These are phyloP conservation scores for Siphamia tubifer DNA, from an alignment of 2,113 vertebrate genomes.

Conservation along the genomic window DNA sequence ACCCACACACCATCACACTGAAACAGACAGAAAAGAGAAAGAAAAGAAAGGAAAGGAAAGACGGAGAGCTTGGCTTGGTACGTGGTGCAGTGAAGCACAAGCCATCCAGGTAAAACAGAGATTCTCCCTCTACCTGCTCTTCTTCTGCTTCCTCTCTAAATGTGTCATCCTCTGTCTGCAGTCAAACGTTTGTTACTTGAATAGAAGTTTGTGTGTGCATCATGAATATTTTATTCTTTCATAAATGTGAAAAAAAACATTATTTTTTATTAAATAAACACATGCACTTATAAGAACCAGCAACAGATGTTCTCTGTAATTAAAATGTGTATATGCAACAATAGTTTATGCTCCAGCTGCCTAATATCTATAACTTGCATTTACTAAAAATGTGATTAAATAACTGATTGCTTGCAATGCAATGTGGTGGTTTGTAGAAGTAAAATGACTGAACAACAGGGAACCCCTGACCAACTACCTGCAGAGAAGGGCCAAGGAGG, in stretches of 20 bases:
- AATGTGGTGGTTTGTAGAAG: constrained; percentile 25
- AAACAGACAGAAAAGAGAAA: constrained; percentile 49
- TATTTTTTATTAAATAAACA: neutral
- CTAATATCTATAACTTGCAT: too few species aligned
- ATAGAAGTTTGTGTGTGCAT: neutral
- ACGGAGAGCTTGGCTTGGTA: constrained; percentile 52
- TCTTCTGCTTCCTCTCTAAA: neutral
- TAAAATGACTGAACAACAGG: constrained; percentile 85
- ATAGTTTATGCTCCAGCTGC: too few species aligned
- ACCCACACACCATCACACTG: constrained; percentile 57
- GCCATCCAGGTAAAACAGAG: constrained; percentile 66
- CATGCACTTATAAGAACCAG: too few species aligned
- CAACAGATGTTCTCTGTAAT: too few species aligned
- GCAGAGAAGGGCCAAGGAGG: constrained; percentile 85
- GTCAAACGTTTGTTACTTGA: neutral
- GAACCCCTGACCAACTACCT: constrained; percentile 82
- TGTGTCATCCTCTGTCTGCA: neutral
- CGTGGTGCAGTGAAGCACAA: constrained; percentile 63
- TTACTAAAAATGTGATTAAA: too few species aligned
- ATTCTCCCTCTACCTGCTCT: neutral
- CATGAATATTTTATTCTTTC: neutral
- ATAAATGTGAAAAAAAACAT: neutral
- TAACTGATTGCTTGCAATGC: neutral
- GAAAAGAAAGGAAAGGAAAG: constrained; percentile 41
- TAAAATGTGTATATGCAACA: too few species aligned